Evolutionary conservation across 2,797 vertebrate genomes (phyloP).

Genomic region (Tenualosa ilisha): DNA sequence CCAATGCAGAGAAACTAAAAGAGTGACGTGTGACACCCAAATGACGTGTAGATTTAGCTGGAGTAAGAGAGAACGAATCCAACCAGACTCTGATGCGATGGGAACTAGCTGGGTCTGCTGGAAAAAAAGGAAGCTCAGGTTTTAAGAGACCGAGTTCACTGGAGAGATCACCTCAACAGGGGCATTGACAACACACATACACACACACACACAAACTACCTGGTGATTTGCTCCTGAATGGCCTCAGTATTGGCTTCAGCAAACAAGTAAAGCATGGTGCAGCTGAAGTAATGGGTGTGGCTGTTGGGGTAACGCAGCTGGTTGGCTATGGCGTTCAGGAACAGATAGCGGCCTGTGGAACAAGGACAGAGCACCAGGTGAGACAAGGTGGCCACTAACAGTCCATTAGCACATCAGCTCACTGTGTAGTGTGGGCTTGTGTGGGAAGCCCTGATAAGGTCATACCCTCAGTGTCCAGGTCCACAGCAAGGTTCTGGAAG

Average conservation of each 20-base stretch:
- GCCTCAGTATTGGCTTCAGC: conserved; percentile 98
- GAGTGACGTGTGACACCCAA: no score
- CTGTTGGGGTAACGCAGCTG: conserved; percentile 99
- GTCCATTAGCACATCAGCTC: background rate
- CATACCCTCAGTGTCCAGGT: conserved; percentile 97
- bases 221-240: conserved; percentile 99
- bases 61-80: no score
- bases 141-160: background rate
- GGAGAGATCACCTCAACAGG: background rate
- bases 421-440: background rate
- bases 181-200: no score
- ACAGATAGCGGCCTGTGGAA: conserved; percentile 92
- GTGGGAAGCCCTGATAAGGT: no score
- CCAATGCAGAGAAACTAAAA: no score
- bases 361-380: background rate
- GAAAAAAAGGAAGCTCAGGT: no score
- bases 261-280: conserved; percentile 98
- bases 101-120: no score
- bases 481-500: conserved; percentile 98
- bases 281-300: conserved; percentile 99
- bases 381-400: background rate
- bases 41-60: no score
- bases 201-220: conserved; percentile 67
- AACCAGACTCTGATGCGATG: no score
- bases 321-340: conserved; percentile 97